phyloP scores from a whole-genome alignment of 2,113 vertebrate genomes.

The Apodemus sylvaticus region DNA sequence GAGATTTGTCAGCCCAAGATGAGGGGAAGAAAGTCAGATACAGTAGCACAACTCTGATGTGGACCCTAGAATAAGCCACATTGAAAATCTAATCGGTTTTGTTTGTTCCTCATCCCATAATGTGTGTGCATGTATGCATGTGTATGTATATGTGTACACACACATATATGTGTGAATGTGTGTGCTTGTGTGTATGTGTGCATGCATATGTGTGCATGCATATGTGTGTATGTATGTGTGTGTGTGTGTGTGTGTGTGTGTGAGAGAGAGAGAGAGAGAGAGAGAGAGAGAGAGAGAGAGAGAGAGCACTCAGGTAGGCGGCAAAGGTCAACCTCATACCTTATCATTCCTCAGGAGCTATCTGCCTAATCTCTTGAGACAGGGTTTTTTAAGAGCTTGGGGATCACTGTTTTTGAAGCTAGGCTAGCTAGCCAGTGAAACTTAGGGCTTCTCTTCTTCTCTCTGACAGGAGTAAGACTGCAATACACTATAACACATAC shows the following conservation, averaged over 20 bases:
- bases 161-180: too few relatives aligned
- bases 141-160: too few relatives aligned
- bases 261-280: neutral
- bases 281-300: too few relatives aligned
- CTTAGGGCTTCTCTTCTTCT: neutral
- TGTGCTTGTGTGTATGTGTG: too few relatives aligned
- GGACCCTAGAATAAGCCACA: fast-evolving
- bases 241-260: neutral
- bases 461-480: neutral
- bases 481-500: neutral
- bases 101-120: neutral
- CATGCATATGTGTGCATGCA: too few relatives aligned
- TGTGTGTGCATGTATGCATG: neutral
- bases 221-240: neutral
- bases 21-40: fast-evolving
- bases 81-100: neutral
- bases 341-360: neutral
- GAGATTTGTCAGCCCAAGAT: neutral
- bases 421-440: neutral
- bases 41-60: neutral
- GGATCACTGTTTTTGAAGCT: neutral
- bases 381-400: neutral
- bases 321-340: neutral
- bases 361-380: neutral
- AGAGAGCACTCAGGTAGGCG: too few relatives aligned